Percentiles rank a stretch among this genome's conserved stretches.
Conservation (phyloP, 1,140 invertebrate genomes). For the Ooceraea biroi region DNA sequence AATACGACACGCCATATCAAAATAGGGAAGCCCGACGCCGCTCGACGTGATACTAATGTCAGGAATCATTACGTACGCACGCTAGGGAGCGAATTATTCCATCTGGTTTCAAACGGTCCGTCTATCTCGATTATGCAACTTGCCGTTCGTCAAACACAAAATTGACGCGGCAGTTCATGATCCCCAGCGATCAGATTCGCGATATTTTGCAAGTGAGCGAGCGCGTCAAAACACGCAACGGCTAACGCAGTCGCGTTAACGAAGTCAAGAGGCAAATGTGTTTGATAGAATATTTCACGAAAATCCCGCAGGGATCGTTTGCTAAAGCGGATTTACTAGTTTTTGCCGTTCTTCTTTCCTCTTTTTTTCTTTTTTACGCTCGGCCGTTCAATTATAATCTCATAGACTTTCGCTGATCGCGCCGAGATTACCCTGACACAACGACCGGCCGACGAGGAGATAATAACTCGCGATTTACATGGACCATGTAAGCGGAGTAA, state of each 20-base stretch:
- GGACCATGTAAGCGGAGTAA: constrained; percentile 44
- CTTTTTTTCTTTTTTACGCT: not conserved
- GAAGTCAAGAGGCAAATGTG: not conserved
- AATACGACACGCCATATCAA: not conserved
- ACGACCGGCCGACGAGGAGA: not conserved
- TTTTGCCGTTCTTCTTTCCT: no score
- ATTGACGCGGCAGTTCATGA: no score
- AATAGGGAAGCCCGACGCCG: not conserved
- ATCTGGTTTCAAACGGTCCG: not conserved
- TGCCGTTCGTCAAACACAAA: no score
- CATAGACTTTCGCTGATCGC: not conserved
- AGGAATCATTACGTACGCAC: not conserved
- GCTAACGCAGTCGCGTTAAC: no score
- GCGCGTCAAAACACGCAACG: no score
- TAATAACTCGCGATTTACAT: constrained; percentile 42
- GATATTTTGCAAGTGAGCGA: no score
- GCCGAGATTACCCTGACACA: not conserved
- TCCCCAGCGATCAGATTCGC: no score
- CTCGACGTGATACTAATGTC: not conserved
- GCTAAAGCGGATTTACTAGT: not conserved
- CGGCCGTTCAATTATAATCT: constrained; percentile 10
- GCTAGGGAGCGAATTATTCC: not conserved
- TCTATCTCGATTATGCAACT: no score
- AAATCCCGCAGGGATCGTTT: not conserved
- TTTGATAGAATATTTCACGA: constrained; percentile 4